These are phyloP conservation scores for Varanus komodoensis DNA, from an alignment of 2,113 vertebrate species.

Conservation along the genomic window DNA sequence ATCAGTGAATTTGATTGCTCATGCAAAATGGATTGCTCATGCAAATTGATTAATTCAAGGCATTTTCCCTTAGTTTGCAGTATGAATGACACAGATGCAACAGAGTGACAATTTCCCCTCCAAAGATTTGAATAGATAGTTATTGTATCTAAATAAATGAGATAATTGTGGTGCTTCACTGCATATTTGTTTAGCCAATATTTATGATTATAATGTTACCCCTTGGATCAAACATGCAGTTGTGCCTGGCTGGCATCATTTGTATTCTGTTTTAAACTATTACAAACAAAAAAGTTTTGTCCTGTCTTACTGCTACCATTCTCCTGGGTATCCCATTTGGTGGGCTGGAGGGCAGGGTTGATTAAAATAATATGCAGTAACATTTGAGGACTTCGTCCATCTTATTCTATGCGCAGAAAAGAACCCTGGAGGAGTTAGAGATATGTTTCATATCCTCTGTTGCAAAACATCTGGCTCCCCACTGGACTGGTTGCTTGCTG, in stretches of 20 bases:
- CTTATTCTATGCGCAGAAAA: neutral
- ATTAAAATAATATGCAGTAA: neutral
- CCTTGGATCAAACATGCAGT: neutral
- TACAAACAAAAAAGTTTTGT: neutral
- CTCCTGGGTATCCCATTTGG: neutral
- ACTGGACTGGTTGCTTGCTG: neutral
- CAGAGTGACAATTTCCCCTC: constrained; percentile 15
- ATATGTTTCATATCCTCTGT: neutral
- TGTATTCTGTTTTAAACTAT: neutral
- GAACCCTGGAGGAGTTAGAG: neutral
- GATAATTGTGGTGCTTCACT: neutral
- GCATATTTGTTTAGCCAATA: constrained; percentile 4
- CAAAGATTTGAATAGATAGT: constrained; percentile 1
- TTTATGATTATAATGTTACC: constrained; percentile 22
- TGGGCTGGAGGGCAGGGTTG: too few species aligned
- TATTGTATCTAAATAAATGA: constrained; percentile 31
- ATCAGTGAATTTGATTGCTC: constrained; percentile 65
- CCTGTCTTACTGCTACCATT: neutral
- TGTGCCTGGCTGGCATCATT: neutral
- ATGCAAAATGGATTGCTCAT: constrained; percentile 60
- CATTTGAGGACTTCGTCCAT: neutral
- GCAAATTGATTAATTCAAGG: constrained; percentile 62
- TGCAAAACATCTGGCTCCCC: too few species aligned
- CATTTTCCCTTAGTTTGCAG: constrained; percentile 57
- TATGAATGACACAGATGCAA: constrained; percentile 46